A percentile compares a stretch with the other conserved stretches of the same genome.
These are phyloP conservation scores for Trichoplusia ni DNA, from an alignment of 1,140 invertebrate genomes.

Conservation along the genomic window DNA sequence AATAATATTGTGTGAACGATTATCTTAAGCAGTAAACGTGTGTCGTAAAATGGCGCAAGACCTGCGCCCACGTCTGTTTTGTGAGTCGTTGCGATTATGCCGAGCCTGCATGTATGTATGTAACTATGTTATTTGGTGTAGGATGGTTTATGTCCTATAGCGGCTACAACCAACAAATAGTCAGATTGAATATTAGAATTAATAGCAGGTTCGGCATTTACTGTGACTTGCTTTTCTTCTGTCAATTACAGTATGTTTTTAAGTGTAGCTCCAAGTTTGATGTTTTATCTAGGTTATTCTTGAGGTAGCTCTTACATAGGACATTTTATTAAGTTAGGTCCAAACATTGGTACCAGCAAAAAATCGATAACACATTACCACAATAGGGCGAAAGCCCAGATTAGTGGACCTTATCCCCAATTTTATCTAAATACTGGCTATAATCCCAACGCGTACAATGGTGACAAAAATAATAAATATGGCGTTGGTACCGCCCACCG, in stretches of 20 bases:
- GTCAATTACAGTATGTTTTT: too few relatives aligned
- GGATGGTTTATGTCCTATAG: too few relatives aligned
- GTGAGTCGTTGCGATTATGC: too few relatives aligned
- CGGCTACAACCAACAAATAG: too few relatives aligned
- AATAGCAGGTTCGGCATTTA: too few relatives aligned
- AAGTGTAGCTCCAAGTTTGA: background rate
- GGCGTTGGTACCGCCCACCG: conserved; percentile 62
- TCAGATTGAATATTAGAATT: too few relatives aligned
- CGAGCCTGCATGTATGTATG: background rate
- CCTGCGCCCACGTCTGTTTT: conserved; percentile 23
- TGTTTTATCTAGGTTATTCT: too few relatives aligned
- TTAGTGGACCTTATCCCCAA: conserved; percentile 77
- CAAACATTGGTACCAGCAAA: conserved; percentile 27
- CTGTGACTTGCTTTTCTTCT: too few relatives aligned
- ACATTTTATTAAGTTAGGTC: background rate
- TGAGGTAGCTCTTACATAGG: too few relatives aligned
- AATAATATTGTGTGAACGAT: conserved; percentile 31
- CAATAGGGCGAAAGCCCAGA: conserved; percentile 61
- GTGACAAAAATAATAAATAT: conserved; percentile 81
- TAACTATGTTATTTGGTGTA: too few relatives aligned
- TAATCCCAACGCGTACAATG: conserved; percentile 71
- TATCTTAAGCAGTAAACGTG: conserved; percentile 30
- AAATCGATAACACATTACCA: conserved; percentile 67
- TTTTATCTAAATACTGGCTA: conserved; percentile 78
- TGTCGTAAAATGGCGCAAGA: conserved; percentile 27